Evolutionary conservation across 2,113 vertebrate species (phyloP).

Genomic region (Jacana jacana): DNA sequence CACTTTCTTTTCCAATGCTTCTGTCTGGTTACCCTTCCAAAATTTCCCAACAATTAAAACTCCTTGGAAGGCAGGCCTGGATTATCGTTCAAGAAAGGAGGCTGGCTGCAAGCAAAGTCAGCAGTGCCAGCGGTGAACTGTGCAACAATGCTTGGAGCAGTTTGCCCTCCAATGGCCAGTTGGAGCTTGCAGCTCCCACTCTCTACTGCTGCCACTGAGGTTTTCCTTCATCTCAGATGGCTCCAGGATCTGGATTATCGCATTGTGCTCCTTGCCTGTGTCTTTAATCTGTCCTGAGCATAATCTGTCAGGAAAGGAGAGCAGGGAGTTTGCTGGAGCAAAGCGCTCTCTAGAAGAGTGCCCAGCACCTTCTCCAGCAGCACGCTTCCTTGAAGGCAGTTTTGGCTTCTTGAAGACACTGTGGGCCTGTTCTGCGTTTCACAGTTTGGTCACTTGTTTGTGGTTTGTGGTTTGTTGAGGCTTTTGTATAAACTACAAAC

Average conservation of each 20-base stretch:
- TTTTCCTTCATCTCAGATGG: not conserved
- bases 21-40: slow-evolving; percentile 7
- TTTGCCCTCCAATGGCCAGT: slow-evolving; percentile 60
- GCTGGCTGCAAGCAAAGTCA: not conserved
- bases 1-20: not conserved
- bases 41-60: not conserved
- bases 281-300: not conserved
- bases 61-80: slow-evolving; percentile 22
- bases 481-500: not conserved
- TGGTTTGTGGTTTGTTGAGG: not conserved
- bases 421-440: not conserved
- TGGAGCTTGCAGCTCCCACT: slow-evolving; percentile 15
- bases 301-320: not conserved
- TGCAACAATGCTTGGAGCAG: slow-evolving; percentile 39
- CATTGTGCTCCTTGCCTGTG: not conserved
- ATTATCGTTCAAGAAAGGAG: not conserved
- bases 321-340: not conserved
- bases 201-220: not conserved
- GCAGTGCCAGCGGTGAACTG: not conserved
- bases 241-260: not conserved
- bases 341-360: rapidly evolving
- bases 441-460: not conserved
- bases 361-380: not conserved
- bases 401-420: not conserved
- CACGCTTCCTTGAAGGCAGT: not conserved